Conservation (phyloP, 2,888 invertebrate species). For the Gymnosoma rotundatum region DNA sequence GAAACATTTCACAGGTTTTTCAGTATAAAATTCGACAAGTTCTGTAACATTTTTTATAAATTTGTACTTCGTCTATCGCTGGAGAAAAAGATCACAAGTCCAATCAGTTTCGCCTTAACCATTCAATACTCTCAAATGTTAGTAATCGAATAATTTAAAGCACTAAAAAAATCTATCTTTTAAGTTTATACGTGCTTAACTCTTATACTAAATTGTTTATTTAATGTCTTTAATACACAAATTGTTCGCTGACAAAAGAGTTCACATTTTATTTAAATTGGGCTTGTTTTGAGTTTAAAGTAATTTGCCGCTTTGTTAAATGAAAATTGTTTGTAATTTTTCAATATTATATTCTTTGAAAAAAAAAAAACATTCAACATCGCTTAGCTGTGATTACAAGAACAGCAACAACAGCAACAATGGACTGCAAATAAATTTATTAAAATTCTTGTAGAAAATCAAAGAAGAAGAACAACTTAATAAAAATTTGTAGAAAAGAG, state of each 20-base stretch:
- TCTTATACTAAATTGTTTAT: slow-evolving; percentile 44
- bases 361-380: slow-evolving; percentile 11
- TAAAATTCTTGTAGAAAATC: slow-evolving; percentile 38
- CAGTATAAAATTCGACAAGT: too few relatives aligned
- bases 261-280: slow-evolving; percentile 69
- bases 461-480: background rate
- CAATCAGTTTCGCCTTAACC: too few relatives aligned
- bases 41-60: too few relatives aligned
- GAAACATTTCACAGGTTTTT: too few relatives aligned
- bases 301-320: slow-evolving; percentile 66
- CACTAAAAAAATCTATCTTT: background rate
- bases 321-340: slow-evolving; percentile 70
- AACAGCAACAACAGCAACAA: slow-evolving; percentile 9
- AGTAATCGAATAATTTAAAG: background rate
- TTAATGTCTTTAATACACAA: slow-evolving; percentile 66
- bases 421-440: slow-evolving; percentile 7
- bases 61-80: too few relatives aligned
- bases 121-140: too few relatives aligned
- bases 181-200: background rate
- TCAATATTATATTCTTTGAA: slow-evolving; percentile 63
- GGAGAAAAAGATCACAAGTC: too few relatives aligned
- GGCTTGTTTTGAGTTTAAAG: slow-evolving; percentile 62
- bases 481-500: slow-evolving; percentile 4
- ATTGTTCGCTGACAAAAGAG: slow-evolving; percentile 68
- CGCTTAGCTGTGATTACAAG: background rate